Evolutionary conservation across 2,113 vertebrate genomes (phyloP).

Genomic region (Anguilla rostrata): DNA sequence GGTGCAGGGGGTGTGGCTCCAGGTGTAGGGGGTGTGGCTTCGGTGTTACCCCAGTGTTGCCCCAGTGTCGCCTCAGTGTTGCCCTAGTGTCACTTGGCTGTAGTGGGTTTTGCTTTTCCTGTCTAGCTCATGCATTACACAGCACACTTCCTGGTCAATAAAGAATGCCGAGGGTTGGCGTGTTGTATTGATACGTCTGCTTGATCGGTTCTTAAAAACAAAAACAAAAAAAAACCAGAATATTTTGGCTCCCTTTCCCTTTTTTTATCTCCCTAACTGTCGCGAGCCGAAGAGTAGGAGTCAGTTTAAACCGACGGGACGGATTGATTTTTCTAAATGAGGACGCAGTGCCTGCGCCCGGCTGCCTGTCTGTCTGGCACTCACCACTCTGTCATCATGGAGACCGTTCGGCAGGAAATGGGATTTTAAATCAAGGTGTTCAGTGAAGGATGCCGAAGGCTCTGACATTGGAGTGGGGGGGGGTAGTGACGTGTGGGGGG

Average conservation of each 20-base stretch:
- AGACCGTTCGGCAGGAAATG: slow-evolving; percentile 2
- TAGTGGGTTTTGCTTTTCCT: no score
- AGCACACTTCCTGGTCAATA: background rate
- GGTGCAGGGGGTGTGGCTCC: no score
- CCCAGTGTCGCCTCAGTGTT: background rate
- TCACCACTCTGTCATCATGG: background rate
- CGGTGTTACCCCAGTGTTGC: no score
- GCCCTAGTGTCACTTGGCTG: background rate
- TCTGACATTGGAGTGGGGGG: background rate
- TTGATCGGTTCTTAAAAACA: background rate
- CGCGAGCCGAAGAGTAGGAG: background rate
- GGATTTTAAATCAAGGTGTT: slow-evolving; percentile 1
- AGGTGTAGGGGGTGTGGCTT: no score
- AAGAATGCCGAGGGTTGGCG: background rate
- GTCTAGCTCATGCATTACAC: background rate
- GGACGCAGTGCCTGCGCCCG: background rate
- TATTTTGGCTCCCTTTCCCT: background rate
- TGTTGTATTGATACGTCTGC: background rate
- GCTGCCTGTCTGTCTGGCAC: background rate
- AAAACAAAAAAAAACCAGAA: background rate
- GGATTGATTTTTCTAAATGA: slow-evolving; percentile 2
- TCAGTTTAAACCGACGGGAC: background rate
- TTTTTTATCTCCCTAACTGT: background rate
- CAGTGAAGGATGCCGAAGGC: background rate
- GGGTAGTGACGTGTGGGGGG: background rate